These are phyloP conservation scores for Cyclura pinguis DNA, from an alignment of 2,797 vertebrate species.

Conservation along the genomic window DNA sequence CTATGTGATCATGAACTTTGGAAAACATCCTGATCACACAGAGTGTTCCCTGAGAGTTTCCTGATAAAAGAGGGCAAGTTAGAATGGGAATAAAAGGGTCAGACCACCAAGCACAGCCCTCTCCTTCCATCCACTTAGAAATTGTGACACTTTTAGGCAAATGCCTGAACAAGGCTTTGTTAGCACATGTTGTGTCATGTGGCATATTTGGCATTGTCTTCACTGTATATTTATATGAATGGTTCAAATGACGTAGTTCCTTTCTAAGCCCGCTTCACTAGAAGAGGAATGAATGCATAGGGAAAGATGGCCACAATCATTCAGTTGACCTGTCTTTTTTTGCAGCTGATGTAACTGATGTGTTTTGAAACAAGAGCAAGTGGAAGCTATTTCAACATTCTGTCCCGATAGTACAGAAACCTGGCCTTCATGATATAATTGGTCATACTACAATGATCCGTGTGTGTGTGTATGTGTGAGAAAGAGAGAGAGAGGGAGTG, in stretches of 20 bases:
- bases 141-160: not conserved
- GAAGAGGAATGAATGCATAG: not conserved
- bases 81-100: not conserved
- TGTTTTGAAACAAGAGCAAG: too few species aligned
- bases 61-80: not conserved
- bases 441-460: too few species aligned
- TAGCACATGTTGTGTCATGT: not conserved
- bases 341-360: too few species aligned
- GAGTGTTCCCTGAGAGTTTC: not conserved
- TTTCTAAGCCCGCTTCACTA: not conserved
- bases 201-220: not conserved
- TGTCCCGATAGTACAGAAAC: too few species aligned
- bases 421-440: too few species aligned
- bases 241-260: not conserved
- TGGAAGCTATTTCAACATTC: too few species aligned
- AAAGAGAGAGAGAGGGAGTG: too few species aligned
- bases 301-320: not conserved
- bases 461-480: too few species aligned
- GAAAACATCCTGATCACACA: not conserved
- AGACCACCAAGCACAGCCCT: not conserved
- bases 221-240: not conserved
- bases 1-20: not conserved
- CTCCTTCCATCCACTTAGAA: not conserved
- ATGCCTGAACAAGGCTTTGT: not conserved
- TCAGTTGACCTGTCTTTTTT: not conserved